Evolutionary conservation across 2,113 vertebrate species (phyloP), one percentile per base, ranked within the genome.

Genomic region (Cavia porcellus): DNA sequence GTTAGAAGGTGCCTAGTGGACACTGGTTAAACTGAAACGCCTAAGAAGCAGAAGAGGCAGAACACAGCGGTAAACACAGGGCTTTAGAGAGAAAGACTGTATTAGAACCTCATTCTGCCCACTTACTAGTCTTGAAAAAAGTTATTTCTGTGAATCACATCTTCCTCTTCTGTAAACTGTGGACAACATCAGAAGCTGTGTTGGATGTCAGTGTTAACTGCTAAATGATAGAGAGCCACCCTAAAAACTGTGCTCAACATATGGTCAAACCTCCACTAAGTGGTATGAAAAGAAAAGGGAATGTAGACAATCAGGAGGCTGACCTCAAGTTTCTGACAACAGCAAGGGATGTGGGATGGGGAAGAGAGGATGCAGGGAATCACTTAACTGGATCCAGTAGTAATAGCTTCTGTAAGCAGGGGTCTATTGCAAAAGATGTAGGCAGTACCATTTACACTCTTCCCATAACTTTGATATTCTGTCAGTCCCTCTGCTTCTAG

Each of bases 141-240:
- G 25, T 86, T 47, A 5, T 45, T 6, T 45, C 50, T 86, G n/a
- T 38, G 45, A 77, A 45, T 72, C 64, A 47, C 19, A 0, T 25
- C 64, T 55, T 66, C 64, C 35, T 89, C 55, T 3, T 89, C 74
- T 87, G 28, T 96, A 50, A 86, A 88, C 35, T n/a, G 79, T 70
- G 75, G 35, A 74, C 45, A 30, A 25, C 25, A n/a, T 1, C 3
- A 20, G 47, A 8, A 47, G 81, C 20, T 86, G 32, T 25, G 7
- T 57, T 79, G 22, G 42, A 64, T 72, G 1, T 35, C n/a, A 35
- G 9, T 50, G 12, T 30, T 38, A 94, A 92, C 8, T 74, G 22
- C 81, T 81, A 94, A 95, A 47, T 14, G 68, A 74, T 20, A 50
- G 32, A 94, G 28, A 70, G 30, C 3, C 2, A 45, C 45, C 2